A percentile compares a stretch with the other conserved stretches of the same genome.
phyloP scores from a whole-genome alignment of 2,113 vertebrate species.

The Lutjanus erythropterus region DNA sequence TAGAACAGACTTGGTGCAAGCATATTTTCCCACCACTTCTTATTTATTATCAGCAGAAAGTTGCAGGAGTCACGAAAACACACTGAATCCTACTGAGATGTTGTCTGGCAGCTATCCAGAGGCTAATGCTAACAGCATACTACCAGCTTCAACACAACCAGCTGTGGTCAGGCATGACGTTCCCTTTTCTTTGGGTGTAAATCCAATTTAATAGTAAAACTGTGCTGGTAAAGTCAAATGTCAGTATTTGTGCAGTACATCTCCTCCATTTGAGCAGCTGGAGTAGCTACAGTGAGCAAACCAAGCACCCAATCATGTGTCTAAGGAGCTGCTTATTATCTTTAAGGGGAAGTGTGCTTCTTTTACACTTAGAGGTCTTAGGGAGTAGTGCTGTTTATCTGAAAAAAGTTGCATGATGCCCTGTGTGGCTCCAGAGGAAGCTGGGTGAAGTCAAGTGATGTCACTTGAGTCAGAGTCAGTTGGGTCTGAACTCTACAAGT shows the following conservation, averaged over 20 bases:
- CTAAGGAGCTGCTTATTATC: not conserved
- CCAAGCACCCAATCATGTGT: too few relatives aligned
- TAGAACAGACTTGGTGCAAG: not conserved
- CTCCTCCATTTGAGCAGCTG: not conserved
- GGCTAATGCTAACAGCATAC: not conserved
- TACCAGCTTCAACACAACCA: not conserved
- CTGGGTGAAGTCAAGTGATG: not conserved
- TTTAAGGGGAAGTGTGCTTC: not conserved
- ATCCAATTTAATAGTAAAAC: not conserved
- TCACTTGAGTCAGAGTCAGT: not conserved
- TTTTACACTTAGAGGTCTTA: not conserved
- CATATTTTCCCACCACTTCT: not conserved
- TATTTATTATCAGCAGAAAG: not conserved
- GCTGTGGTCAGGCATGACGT: not conserved
- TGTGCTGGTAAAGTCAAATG: not conserved
- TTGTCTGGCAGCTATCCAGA: not conserved
- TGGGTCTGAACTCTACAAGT: not conserved
- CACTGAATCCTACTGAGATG: too few relatives aligned
- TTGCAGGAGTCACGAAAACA: slow-evolving; percentile 8
- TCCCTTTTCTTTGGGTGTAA: not conserved
- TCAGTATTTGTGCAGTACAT: too few relatives aligned
- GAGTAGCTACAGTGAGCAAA: not conserved
- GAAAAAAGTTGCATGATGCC: not conserved
- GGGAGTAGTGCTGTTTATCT: too few relatives aligned
- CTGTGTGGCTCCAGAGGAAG: not conserved